Evolutionary conservation across 2,888 invertebrate genomes (phyloP), one percentile per base, ranked within the genome.

Genomic region (Napeogenes inachia): DNA sequence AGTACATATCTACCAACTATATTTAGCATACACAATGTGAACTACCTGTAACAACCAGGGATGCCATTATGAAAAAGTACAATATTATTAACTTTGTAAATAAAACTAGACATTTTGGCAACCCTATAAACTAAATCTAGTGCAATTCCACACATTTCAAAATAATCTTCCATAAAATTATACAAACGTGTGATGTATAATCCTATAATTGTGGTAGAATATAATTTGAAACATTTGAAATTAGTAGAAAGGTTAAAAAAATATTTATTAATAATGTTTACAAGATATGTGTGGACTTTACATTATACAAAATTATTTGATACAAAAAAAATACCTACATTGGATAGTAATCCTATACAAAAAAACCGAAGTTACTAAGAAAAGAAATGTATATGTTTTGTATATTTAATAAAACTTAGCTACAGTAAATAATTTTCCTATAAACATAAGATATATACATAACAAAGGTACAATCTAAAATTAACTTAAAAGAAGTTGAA

Each of bases 1-100:
- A 71, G 75, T 81, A 86, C 76, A 75, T 21, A 79, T 81, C 68
- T 70, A 69, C 65, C 45, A 46, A 59, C 68, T 66, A 68, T 65
- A 63, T 54, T 61, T 62, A 65, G 47, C 46, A 35, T 66, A 62
- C 55, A 62, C 53, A 46, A 54, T 59, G 61, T 54, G 57, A 62
- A 54, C 62, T 67, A 67, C 62, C 60, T 63, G 65, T 63, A 61
- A 63, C 57, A 61, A 53, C 61, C 45, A 54, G 57, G 35, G 59
- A 33, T 61, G 59, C 54, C 58, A 62, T 45, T 54, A 63, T 55
- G 13, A 56, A 12, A 32, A 50, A 58, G 33, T 47, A 33, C 21
- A 38, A 58, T 42, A 42, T 13, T 21, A 35, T 46, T 47, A 57
- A 6, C 13, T 42, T 45, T 47, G 21, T 8, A 46, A 47, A 55